A percentile compares a stretch with the other conserved stretches of the same genome.
phyloP scores from a whole-genome alignment of 2,113 vertebrate genomes.

The Gymnobelideus leadbeateri region DNA sequence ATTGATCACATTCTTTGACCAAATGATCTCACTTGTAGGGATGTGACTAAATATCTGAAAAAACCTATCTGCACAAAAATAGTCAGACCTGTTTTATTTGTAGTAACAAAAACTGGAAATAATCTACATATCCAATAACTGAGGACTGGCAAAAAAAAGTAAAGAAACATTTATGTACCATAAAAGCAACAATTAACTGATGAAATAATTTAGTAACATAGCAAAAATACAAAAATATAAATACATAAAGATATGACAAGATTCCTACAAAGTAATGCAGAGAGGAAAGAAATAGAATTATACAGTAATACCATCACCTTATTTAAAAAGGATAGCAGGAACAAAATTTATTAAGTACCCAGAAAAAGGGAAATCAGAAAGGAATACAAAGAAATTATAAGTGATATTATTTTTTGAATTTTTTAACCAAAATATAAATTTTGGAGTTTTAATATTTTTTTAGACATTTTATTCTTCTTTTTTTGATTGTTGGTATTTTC shows the following conservation, averaged over 20 bases:
- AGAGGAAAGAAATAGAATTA: neutral
- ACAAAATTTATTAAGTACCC: neutral
- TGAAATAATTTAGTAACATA: neutral
- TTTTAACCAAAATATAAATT: neutral
- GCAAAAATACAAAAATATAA: neutral
- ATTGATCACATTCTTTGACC: neutral
- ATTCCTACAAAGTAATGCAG: neutral
- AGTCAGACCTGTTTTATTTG: neutral
- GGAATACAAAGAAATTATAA: neutral
- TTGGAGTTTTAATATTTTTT: constrained; percentile 3
- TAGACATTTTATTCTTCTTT: constrained; percentile 34
- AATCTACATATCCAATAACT: neutral
- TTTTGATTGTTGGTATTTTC: constrained; percentile 13
- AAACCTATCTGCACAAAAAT: neutral
- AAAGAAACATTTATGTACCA: neutral
- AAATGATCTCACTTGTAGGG: neutral
- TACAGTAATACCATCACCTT: neutral
- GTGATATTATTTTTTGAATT: neutral
- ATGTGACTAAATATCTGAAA: neutral
- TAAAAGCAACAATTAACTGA: neutral
- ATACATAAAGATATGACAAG: neutral
- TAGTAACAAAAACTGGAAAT: neutral
- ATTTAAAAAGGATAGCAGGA: neutral
- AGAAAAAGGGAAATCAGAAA: neutral
- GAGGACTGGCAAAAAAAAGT: neutral